Percentiles rank a stretch among this genome's conserved stretches.
Conservation (phyloP, 2,888 invertebrate species). For the Amorpha juglandis region DNA sequence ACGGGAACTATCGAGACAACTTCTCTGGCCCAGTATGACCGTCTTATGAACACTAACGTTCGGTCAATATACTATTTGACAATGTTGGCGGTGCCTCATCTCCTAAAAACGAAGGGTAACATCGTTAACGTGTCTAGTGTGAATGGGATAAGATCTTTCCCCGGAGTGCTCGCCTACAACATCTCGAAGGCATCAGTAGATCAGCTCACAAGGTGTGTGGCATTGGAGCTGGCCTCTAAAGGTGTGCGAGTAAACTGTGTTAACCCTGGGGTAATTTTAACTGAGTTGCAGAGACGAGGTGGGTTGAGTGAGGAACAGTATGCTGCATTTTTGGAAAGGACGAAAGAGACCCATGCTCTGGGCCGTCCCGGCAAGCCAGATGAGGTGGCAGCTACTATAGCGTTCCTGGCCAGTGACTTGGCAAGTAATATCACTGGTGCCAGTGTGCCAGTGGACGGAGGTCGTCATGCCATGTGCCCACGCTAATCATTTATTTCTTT, state of each 20-base stretch:
- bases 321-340: conserved; percentile 91
- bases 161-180: conserved; percentile 95
- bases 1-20: conserved; percentile 94
- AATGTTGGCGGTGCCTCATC: conserved; percentile 93
- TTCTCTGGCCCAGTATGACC: conserved; percentile 93
- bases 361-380: conserved; percentile 92
- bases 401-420: conserved; percentile 94
- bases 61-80: conserved; percentile 92
- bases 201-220: conserved; percentile 96
- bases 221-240: conserved; percentile 92
- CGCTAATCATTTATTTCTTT: conserved; percentile 82
- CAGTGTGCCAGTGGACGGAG: conserved; percentile 96
- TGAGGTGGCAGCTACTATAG: conserved; percentile 95
- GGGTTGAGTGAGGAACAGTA: conserved; percentile 94
- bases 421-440: conserved; percentile 96
- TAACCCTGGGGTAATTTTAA: conserved; percentile 96
- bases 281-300: conserved; percentile 93
- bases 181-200: conserved; percentile 97
- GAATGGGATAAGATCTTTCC: conserved; percentile 94
- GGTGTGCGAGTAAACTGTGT: conserved; percentile 95
- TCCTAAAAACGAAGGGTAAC: conserved; percentile 92
- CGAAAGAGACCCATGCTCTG: conserved; percentile 95
- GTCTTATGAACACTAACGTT: conserved; percentile 95
- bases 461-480: conserved; percentile 96
- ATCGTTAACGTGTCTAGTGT: conserved; percentile 98